phyloP scores from a whole-genome alignment of 1,140 invertebrate genomes.

The Drosophila tsacasi region DNA sequence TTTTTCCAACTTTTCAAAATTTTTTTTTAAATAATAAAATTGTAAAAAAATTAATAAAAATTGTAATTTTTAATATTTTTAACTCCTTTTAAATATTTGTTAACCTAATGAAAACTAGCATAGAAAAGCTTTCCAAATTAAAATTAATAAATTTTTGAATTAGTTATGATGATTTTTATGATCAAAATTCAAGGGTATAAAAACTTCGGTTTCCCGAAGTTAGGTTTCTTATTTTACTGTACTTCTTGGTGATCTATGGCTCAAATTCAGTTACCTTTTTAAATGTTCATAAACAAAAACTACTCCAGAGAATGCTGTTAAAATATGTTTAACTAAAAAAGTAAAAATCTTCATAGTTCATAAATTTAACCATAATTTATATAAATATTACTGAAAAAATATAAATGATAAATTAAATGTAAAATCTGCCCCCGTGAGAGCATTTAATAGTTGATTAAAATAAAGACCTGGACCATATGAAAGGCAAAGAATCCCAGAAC shows the following conservation, averaged over 20 bases:
- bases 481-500: slow-evolving; percentile 28
- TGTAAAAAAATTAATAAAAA: too few relatives aligned
- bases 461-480: slow-evolving; percentile 41
- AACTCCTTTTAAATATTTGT: too few relatives aligned
- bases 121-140: too few relatives aligned
- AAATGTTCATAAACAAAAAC: not conserved
- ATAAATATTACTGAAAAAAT: not conserved
- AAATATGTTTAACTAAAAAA: not conserved
- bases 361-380: not conserved
- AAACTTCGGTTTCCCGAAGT: too few relatives aligned
- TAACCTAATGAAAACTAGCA: too few relatives aligned
- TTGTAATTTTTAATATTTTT: too few relatives aligned
- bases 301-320: not conserved
- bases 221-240: not conserved
- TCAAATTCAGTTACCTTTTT: not conserved
- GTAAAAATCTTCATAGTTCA: not conserved
- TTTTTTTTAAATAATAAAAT: too few relatives aligned
- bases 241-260: not conserved
- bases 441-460: slow-evolving; percentile 76
- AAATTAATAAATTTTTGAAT: too few relatives aligned
- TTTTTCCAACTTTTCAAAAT: too few relatives aligned
- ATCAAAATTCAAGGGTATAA: too few relatives aligned
- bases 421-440: slow-evolving; percentile 7
- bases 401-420: not conserved
- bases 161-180: too few relatives aligned